These are phyloP conservation scores for Cyclophora punctaria DNA, from an alignment of 2,888 invertebrate species.

Conservation along the genomic window DNA sequence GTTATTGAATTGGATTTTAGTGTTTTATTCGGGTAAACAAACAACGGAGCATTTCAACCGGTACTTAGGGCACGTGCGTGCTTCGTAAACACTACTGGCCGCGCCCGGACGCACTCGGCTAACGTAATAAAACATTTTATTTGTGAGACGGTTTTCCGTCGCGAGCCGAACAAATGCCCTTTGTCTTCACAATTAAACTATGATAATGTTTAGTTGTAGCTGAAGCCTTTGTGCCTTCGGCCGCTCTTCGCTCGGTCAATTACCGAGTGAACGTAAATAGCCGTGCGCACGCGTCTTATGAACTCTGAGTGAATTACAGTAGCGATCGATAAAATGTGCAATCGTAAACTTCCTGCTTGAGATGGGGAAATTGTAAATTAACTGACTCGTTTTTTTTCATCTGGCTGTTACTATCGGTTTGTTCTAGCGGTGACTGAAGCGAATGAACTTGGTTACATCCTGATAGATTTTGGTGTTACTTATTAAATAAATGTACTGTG, in stretches of 20 bases:
- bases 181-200: slow-evolving; percentile 70
- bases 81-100: slow-evolving; percentile 49
- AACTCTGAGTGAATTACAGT: slow-evolving; percentile 46
- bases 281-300: slow-evolving; percentile 29
- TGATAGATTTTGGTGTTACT: too few relatives aligned
- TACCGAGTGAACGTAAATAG: slow-evolving; percentile 60
- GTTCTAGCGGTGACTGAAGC: too few relatives aligned
- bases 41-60: slow-evolving; percentile 64
- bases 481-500: too few relatives aligned
- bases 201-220: slow-evolving; percentile 63
- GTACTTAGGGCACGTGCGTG: slow-evolving; percentile 68
- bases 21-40: slow-evolving; percentile 75
- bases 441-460: too few relatives aligned
- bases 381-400: slow-evolving; percentile 66
- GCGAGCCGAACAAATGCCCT: slow-evolving; percentile 51
- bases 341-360: slow-evolving; percentile 67
- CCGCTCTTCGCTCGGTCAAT: slow-evolving; percentile 60
- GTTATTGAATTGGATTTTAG: slow-evolving; percentile 76
- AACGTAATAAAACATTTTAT: slow-evolving; percentile 66
- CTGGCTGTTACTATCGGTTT: slow-evolving; percentile 32
- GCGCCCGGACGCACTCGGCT: slow-evolving; percentile 48
- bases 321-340: slow-evolving; percentile 67
- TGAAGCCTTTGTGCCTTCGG: slow-evolving; percentile 49
- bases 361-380: slow-evolving; percentile 68
- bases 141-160: slow-evolving; percentile 56